A percentile compares a stretch with the other conserved stretches of the same genome.
Conservation (phyloP, 2,113 vertebrate species). For the Microtus montanus region DNA sequence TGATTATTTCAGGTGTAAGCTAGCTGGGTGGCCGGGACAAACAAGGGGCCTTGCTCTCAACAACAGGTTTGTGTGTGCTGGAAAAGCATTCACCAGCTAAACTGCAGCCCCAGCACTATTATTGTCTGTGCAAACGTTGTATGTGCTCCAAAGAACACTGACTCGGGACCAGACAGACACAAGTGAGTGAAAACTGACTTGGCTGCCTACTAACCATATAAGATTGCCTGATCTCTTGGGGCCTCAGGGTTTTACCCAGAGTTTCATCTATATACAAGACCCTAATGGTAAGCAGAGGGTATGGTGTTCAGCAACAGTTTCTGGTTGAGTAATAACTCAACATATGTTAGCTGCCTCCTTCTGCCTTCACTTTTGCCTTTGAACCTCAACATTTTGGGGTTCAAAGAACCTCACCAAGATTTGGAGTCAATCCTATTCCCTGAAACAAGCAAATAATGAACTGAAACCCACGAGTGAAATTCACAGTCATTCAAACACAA, state of each 20-base stretch:
- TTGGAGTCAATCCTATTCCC: neutral
- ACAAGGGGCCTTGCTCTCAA: too few relatives aligned
- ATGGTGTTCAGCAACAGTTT: fast-evolving
- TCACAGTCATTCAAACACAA: neutral
- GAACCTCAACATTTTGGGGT: neutral
- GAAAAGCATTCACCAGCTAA: neutral
- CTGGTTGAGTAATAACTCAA: neutral
- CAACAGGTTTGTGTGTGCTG: neutral
- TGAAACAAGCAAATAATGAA: neutral
- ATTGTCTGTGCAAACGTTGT: neutral
- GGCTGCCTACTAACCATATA: neutral
- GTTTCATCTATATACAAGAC: neutral
- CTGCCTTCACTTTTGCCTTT: neutral
- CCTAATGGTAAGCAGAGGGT: neutral
- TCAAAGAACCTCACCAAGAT: neutral
- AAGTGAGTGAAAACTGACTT: neutral
- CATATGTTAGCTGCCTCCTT: neutral
- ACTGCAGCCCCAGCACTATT: neutral
- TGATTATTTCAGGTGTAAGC: too few relatives aligned
- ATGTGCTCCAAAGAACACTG: neutral
- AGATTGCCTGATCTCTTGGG: neutral
- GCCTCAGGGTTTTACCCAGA: neutral
- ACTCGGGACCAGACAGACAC: neutral
- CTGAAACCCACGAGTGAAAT: neutral
- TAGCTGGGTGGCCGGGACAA: too few relatives aligned